Base-by-base conservation (phyloP, 2,797 vertebrate species). In the Knipowitschia caucasica region DNA sequence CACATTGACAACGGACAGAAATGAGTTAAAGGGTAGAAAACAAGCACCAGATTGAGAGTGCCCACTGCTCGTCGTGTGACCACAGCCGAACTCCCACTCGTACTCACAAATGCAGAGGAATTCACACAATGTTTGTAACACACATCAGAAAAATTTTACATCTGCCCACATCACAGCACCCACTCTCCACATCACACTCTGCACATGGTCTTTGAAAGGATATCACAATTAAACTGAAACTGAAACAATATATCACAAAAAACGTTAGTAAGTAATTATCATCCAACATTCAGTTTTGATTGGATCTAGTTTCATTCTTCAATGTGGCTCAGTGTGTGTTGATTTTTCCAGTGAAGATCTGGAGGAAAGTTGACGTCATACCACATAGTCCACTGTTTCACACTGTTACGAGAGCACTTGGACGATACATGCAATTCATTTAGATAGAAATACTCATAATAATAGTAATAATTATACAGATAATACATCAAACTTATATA, bases 11-110 rank as follows among this genome's bases (percentile, higher is more conserved):
- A 43, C 24, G 20, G 42, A 33, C 4, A 31, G 14, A 40, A 11
- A 61, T 17, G 42, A 15, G 40, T 25, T 30, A 8, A 14, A 17
- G 40, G 7, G 53, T 35, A 26, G 44, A 45, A 51, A 45, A 68
- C 31, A 47, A 53, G 25, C 42, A 12, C 18, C 4, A n/a, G 20
- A 50, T 20, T 47, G 27, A 53, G 27, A 53, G 47, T 26, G 51
- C 67, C 69, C 51, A 71, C 67, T 20, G 51, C 43, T 31, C 6
- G 49, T 26, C 62, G 44, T 46, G 56, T 57, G 46, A 66, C 64
- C 57, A 74, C 73, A 71, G 7, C 20, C 73, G 34, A 80, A 73
- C 75, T 69, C 92, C 91, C 45, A 56, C 52, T 51, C 35, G 39
- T 30, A 65, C 23, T 25, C 5, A 54, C 56, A 67, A 2, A 69